A percentile compares a stretch with the other conserved stretches of the same genome.
Evolutionary conservation across 2,797 vertebrate genomes (phyloP).

Genomic region (Cuculus canorus): DNA sequence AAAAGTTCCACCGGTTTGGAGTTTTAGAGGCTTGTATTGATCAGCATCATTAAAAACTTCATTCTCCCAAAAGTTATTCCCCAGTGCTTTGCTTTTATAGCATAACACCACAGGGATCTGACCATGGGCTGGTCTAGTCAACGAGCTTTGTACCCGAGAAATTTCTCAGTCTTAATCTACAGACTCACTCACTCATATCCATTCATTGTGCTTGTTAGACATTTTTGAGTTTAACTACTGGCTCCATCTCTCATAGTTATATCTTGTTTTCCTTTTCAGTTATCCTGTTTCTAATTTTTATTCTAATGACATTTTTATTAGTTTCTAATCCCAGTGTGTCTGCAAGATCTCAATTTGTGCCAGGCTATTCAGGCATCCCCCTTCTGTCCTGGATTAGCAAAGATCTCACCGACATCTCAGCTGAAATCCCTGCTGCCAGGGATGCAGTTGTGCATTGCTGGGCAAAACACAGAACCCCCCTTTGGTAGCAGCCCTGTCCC

Average conservation of each 20-base stretch:
- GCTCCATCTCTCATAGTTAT: neutral
- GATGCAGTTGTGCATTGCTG: fast-evolving
- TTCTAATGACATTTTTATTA: fast-evolving
- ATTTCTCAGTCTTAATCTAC: neutral
- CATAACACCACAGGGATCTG: neutral
- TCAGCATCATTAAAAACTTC: neutral
- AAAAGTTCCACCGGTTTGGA: neutral
- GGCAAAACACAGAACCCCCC: neutral
- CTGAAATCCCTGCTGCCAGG: fast-evolving
- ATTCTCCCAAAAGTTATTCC: neutral
- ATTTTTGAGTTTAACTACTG: neutral
- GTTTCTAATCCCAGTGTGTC: neutral
- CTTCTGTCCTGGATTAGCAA: fast-evolving
- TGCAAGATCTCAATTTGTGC: neutral
- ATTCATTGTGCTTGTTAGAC: fast-evolving
- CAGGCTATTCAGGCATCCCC: neutral
- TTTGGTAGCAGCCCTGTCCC: neutral
- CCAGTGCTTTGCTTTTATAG: neutral
- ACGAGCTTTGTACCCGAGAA: fast-evolving
- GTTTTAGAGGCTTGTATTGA: neutral
- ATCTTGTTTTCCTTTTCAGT: neutral
- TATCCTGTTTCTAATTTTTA: neutral
- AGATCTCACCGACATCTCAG: fast-evolving
- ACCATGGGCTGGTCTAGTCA: fast-evolving
- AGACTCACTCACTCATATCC: fast-evolving